Conservation (phyloP, 1,140 invertebrate species). For the Stegodyphus dumicola region DNA sequence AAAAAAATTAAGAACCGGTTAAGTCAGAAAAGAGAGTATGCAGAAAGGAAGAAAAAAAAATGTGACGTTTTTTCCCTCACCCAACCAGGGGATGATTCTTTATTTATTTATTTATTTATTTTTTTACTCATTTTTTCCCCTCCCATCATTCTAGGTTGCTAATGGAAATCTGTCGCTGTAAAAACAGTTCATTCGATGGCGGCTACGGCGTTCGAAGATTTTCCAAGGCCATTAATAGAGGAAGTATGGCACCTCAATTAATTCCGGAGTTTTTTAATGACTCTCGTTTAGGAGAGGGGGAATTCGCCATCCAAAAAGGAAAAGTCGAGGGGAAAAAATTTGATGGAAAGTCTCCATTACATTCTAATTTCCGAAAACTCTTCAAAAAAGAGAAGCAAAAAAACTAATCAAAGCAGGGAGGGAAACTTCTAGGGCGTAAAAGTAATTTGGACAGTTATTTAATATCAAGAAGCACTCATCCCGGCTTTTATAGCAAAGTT, state of each 20-base stretch:
- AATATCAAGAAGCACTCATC: conserved; percentile 57
- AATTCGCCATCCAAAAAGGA: conserved; percentile 9
- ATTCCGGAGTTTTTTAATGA: conserved; percentile 58
- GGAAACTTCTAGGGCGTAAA: conserved; percentile 53
- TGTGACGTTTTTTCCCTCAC: conserved; percentile 16
- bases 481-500: conserved; percentile 46
- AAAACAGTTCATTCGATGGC: conserved; percentile 38
- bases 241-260: conserved; percentile 56
- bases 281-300: conserved; percentile 42
- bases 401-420: conserved; percentile 39
- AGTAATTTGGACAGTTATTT: conserved; percentile 60
- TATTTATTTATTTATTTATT: not conserved
- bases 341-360: conserved; percentile 60
- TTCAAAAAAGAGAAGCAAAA: conserved; percentile 15
- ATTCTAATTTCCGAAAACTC: conserved; percentile 57
- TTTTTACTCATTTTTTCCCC: conserved; percentile 10
- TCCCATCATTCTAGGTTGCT: not conserved
- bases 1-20: conserved; percentile 56
- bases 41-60: conserved; percentile 19
- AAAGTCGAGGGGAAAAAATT: not conserved
- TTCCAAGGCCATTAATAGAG: conserved; percentile 50
- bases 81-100: not conserved
- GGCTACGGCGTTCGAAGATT: conserved; percentile 21
- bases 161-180: conserved; percentile 57
- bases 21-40: conserved; percentile 20